phyloP scores from a whole-genome alignment of 2,797 vertebrate genomes.

The Peromyscus eremicus region DNA sequence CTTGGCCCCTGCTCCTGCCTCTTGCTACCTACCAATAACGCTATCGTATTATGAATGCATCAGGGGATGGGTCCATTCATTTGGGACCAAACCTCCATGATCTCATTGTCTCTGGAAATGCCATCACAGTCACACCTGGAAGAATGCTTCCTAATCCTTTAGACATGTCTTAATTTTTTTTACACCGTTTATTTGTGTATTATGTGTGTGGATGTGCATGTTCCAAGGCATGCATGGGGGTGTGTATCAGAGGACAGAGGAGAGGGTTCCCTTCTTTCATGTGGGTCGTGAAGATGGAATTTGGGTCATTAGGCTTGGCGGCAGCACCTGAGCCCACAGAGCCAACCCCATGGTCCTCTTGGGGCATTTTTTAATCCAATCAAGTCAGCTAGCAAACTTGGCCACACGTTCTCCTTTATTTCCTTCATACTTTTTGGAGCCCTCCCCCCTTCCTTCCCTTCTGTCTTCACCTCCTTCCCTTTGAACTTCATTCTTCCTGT shows the following conservation, averaged over 20 bases:
- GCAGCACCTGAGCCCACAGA: background rate
- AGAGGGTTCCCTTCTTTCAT: background rate
- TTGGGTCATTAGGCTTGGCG: background rate
- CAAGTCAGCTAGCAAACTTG: background rate
- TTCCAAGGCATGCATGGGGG: background rate
- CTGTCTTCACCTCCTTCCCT: no score
- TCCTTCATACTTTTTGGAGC: background rate
- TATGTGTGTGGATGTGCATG: no score
- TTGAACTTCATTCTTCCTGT: background rate
- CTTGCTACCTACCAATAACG: background rate
- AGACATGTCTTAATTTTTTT: background rate
- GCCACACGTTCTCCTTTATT: background rate
- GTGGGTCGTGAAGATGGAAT: no score
- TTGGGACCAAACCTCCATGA: background rate
- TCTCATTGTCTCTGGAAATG: background rate
- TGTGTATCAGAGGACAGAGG: background rate
- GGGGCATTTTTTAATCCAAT: background rate
- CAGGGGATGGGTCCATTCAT: background rate
- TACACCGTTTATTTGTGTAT: background rate
- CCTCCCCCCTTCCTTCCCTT: no score
- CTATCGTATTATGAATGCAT: background rate
- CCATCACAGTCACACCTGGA: background rate
- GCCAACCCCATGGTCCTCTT: background rate
- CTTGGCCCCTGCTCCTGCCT: background rate
- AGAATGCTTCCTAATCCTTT: background rate